phyloP scores from a whole-genome alignment of 2,888 invertebrate genomes.

The Chaetogeoica ovagalla region DNA sequence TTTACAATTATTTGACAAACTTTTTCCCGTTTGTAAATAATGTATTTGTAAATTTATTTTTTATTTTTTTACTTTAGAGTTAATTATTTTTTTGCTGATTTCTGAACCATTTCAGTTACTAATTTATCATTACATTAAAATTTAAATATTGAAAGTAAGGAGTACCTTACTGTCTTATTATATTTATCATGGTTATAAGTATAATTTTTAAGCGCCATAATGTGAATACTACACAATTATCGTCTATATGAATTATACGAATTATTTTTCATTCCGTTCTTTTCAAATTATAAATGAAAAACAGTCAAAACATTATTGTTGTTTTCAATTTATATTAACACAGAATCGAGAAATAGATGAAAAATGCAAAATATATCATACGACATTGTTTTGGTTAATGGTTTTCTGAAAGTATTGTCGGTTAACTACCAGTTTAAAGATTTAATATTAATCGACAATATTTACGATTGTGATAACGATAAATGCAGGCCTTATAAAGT shows the following conservation, averaged over 20 bases:
- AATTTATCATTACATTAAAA: constrained; percentile 29
- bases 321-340: constrained; percentile 7
- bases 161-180: constrained; percentile 19
- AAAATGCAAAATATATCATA: neutral
- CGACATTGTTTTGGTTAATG: neutral
- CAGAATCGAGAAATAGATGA: neutral
- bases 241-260: constrained; percentile 4
- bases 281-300: constrained; percentile 19
- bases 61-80: constrained; percentile 30
- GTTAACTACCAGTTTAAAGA: too few relatives aligned
- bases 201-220: constrained; percentile 32
- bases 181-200: constrained; percentile 21
- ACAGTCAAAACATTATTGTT: constrained; percentile 3
- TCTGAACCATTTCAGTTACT: constrained; percentile 21
- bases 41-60: constrained; percentile 50
- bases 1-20: constrained; percentile 51
- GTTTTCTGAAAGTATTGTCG: too few relatives aligned
- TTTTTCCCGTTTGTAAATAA: constrained; percentile 48
- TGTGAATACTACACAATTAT: constrained; percentile 6
- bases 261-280: constrained; percentile 27
- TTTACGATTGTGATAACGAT: neutral
- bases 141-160: constrained; percentile 13
- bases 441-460: too few relatives aligned
- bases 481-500: neutral
- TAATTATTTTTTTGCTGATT: constrained; percentile 25